Conservation (phyloP, 2,888 invertebrate genomes). For the Pachydiplax longipennis region DNA sequence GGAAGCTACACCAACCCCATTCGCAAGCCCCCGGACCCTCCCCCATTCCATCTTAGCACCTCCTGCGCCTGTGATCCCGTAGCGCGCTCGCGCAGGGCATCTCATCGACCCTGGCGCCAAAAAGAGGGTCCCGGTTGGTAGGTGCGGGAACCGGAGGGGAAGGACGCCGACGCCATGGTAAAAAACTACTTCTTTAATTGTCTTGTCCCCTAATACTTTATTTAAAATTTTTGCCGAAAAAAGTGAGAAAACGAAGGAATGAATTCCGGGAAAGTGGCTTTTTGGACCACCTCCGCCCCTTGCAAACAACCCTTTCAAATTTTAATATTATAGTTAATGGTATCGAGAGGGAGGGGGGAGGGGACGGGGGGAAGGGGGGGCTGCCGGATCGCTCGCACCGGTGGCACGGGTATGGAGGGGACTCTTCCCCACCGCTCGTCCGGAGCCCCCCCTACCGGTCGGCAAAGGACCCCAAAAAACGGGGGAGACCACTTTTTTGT, state of each 20-base stretch:
- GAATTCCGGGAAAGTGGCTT: constrained; percentile 49
- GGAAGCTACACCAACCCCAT: background rate
- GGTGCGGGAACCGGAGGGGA: constrained; percentile 1
- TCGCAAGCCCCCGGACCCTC: background rate
- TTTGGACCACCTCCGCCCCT: constrained; percentile 5
- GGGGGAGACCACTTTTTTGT: background rate
- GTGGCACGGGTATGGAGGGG: background rate
- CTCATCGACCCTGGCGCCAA: constrained; percentile 38
- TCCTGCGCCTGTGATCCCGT: constrained; percentile 23
- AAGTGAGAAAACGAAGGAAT: constrained; percentile 50
- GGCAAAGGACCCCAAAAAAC: background rate
- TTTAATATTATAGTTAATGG: constrained; percentile 44
- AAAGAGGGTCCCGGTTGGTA: background rate
- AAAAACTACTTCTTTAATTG: constrained; percentile 46
- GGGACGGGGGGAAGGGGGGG: background rate
- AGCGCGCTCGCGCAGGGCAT: constrained; percentile 15
- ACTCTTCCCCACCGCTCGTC: background rate
- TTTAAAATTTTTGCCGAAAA: constrained; percentile 51
- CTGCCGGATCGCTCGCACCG: background rate
- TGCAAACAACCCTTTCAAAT: constrained; percentile 29
- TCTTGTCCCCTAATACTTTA: constrained; percentile 51
- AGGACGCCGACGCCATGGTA: constrained; percentile 19
- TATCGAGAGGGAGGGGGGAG: background rate
- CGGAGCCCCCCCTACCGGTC: background rate
- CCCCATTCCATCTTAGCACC: constrained; percentile 28